Evolutionary conservation across 2,888 invertebrate species (phyloP).

Genomic region (Coronaproctus castanopsis): DNA sequence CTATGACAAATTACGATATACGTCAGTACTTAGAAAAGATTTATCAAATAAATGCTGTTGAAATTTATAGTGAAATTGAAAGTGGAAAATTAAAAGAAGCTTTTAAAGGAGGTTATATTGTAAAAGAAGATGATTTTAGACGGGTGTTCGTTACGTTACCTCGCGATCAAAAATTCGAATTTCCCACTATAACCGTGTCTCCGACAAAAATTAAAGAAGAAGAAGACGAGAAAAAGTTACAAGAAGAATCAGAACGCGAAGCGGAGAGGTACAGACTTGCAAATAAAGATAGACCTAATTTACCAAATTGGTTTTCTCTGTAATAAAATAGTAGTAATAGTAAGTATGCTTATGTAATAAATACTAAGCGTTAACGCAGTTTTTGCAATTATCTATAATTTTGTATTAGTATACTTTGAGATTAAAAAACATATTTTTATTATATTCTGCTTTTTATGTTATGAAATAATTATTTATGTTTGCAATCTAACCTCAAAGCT

Average conservation of each 20-base stretch:
- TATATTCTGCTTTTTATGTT: too few species aligned
- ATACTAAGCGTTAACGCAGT: too few species aligned
- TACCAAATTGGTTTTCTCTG: slow-evolving; percentile 60
- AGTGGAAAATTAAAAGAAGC: slow-evolving; percentile 35
- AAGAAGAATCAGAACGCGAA: slow-evolving; percentile 34
- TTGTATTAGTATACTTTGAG: too few species aligned
- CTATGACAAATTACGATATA: slow-evolving; percentile 82
- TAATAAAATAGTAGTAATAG: slow-evolving; percentile 24
- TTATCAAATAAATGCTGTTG: slow-evolving; percentile 60
- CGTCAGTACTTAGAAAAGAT: slow-evolving; percentile 90
- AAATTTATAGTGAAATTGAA: slow-evolving; percentile 53
- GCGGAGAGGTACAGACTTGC: neutral
- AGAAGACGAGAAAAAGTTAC: slow-evolving; percentile 25
- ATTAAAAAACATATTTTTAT: too few species aligned
- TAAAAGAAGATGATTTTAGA: slow-evolving; percentile 67
- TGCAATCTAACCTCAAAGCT: too few species aligned
- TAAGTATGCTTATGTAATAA: too few species aligned
- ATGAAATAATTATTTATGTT: too few species aligned
- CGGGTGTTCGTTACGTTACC: slow-evolving; percentile 59
- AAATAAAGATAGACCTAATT: slow-evolving; percentile 37
- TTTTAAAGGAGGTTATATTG: slow-evolving; percentile 34
- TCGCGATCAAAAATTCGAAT: slow-evolving; percentile 46
- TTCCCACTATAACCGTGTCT: slow-evolving; percentile 38
- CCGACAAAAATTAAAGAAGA: slow-evolving; percentile 25
- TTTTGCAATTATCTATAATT: too few species aligned